phyloP scores from a whole-genome alignment of 2,797 vertebrate species.

The Gephyroberyx darwinii region DNA sequence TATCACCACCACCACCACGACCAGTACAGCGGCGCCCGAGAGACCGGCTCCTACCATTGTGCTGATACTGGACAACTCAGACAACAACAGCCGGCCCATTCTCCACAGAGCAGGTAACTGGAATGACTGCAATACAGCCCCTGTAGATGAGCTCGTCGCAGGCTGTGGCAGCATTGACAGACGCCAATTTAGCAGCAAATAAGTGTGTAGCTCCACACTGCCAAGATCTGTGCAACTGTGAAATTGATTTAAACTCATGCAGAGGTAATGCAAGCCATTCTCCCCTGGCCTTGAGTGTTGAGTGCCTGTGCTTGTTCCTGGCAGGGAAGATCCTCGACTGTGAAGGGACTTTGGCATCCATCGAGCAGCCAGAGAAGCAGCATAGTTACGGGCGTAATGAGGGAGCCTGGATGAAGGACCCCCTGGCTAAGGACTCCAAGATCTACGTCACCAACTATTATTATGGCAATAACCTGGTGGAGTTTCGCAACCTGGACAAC shows the following conservation, averaged over 20 bases:
- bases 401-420: constrained; percentile 99
- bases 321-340: constrained; percentile 85
- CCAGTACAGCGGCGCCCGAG: constrained; percentile 41
- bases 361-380: constrained; percentile 88
- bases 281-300: constrained; percentile 19
- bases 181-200: constrained; percentile 17
- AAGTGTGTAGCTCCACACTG: neutral
- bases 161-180: constrained; percentile 7
- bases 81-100: constrained; percentile 69
- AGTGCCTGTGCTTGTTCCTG: constrained; percentile 28
- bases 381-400: constrained; percentile 97
- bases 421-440: constrained; percentile 87
- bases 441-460: constrained; percentile 98
- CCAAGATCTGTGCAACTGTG: constrained; percentile 8
- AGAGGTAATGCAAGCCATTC: constrained; percentile 19
- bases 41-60: constrained; percentile 66
- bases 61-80: constrained; percentile 73
- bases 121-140: neutral
- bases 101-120: constrained; percentile 84
- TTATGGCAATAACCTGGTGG: constrained; percentile 96
- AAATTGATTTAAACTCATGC: constrained; percentile 32
- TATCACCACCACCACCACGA: constrained; percentile 51
- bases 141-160: neutral
- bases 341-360: constrained; percentile 90
- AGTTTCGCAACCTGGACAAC: constrained; percentile 97